Evolutionary conservation across 1,140 invertebrate genomes (phyloP).

Genomic region (Colletes latitarsis): DNA sequence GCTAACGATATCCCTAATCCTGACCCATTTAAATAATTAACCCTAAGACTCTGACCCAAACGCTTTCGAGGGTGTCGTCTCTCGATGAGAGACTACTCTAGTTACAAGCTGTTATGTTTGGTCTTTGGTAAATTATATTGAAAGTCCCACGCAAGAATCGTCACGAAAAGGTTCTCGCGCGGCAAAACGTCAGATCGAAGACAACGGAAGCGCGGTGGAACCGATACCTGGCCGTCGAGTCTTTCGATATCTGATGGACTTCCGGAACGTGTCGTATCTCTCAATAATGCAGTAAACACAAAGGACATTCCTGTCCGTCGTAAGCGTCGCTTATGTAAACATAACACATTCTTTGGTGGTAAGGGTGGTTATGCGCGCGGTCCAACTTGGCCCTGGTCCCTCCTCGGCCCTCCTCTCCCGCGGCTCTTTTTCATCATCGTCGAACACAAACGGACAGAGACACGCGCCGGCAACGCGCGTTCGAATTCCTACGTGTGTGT

Average conservation of each 20-base stretch:
- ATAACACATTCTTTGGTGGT: constrained; percentile 57
- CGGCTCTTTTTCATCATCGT: constrained; percentile 13
- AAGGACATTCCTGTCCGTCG: constrained; percentile 43
- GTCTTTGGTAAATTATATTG: too few species aligned
- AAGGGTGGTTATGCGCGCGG: constrained; percentile 46
- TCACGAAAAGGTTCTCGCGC: too few species aligned
- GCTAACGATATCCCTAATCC: too few species aligned
- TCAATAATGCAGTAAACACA: constrained; percentile 65
- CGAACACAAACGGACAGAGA: constrained; percentile 32
- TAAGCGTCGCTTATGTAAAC: constrained; percentile 47
- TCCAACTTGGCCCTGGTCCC: neutral
- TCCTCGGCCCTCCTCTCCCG: neutral
- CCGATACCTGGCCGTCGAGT: constrained; percentile 26
- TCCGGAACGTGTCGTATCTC: constrained; percentile 55
- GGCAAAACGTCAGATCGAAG: too few species aligned
- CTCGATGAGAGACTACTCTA: too few species aligned
- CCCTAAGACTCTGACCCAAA: too few species aligned
- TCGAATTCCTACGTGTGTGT: constrained; percentile 33
- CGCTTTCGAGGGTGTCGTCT: too few species aligned
- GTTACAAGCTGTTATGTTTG: too few species aligned
- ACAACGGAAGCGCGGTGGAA: too few species aligned
- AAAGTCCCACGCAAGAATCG: too few species aligned
- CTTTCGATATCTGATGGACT: constrained; percentile 51
- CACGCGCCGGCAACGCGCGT: constrained; percentile 18
- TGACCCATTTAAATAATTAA: too few species aligned